Base-by-base conservation (phyloP, 53 echinoderm and acorn worm species). In the Arbacia lixula region DNA sequence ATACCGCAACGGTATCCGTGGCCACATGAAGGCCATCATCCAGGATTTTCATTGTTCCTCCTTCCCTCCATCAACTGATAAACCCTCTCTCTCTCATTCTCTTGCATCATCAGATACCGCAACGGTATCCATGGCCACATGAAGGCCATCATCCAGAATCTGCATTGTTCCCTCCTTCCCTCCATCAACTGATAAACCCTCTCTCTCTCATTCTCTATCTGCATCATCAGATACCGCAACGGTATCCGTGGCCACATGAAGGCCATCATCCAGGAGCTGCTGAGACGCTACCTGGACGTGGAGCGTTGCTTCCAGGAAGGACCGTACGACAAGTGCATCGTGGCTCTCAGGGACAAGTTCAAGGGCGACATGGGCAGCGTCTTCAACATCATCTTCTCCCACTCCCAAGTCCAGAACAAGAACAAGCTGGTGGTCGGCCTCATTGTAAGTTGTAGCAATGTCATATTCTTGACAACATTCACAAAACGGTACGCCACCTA, bases 181-280 rank as follows among this genome's bases (percentile, higher is more conserved):
- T n/a, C n/a, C n/a, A n/a, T n/a, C n/a, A n/a, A n/a, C n/a, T n/a
- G n/a, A n/a, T n/a, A n/a, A n/a, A n/a, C n/a, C n/a, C n/a, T n/a
- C n/a, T n/a, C n/a, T n/a, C n/a, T n/a, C n/a, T 68, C 39, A 19
- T 17, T n/a, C 25, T 24, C 68, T 46, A n/a, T n/a, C n/a, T 46
- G 49, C 14, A 46, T 32, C 31, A 30, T 51, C 63, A 99, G 99
- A 54, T 99, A 93, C 79, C 94, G 99, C 10, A 99, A 94, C 31
- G 99, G 99, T 12, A 99, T 95, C 53, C 94, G 99, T 0, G 99
- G 99, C 55, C 99, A 99, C 91, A 99, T 99, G 99, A 99, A 99
- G 79, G 68, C 94, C 0, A 92, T 99, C 43, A 85, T 95, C 57
- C 94, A 99, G 52, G 99, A 99, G 24, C 50, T 99, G 0, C 85